Evolutionary conservation across 2,113 vertebrate species (phyloP).

Genomic region (Xiphophorus hellerii): DNA sequence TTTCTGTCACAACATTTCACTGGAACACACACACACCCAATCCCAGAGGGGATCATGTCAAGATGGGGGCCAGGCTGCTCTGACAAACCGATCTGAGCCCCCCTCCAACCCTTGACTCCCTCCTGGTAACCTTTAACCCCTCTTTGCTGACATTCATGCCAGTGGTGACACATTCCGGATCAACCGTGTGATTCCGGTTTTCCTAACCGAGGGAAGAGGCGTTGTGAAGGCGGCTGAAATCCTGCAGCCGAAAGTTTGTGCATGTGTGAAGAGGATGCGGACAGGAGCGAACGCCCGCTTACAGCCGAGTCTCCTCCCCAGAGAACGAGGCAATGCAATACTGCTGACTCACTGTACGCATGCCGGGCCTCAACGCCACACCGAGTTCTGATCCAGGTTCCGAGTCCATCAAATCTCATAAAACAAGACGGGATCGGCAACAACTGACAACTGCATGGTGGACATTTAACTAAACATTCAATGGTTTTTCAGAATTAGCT

Average conservation of each 20-base stretch:
- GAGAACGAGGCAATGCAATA: conserved; percentile 62
- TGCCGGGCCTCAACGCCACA: conserved; percentile 33
- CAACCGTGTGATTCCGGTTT: conserved; percentile 7
- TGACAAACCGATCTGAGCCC: conserved; percentile 54
- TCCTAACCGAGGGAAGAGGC: not conserved
- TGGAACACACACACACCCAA: conserved; percentile 36
- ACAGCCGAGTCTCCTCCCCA: conserved; percentile 34
- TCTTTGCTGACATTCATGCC: conserved; percentile 12
- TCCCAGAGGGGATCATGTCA: conserved; percentile 69
- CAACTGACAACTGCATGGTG: not conserved
- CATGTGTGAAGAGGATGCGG: conserved; percentile 51
- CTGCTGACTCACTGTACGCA: conserved; percentile 75
- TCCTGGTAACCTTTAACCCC: conserved; percentile 60
- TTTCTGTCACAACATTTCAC: conserved; percentile 75
- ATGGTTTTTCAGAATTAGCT: too few species aligned
- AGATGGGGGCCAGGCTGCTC: conserved; percentile 44
- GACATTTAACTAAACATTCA: not conserved
- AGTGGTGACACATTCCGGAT: conserved; percentile 13
- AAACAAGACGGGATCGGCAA: not conserved
- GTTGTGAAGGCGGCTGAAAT: conserved; percentile 22
- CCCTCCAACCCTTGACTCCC: not conserved
- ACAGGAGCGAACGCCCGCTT: conserved; percentile 44
- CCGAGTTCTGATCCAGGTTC: conserved; percentile 12
- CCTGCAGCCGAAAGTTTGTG: conserved; percentile 21
- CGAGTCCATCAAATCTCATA: not conserved